phyloP scores from a whole-genome alignment of 1,140 invertebrate genomes.

The Ganaspis sp. region DNA sequence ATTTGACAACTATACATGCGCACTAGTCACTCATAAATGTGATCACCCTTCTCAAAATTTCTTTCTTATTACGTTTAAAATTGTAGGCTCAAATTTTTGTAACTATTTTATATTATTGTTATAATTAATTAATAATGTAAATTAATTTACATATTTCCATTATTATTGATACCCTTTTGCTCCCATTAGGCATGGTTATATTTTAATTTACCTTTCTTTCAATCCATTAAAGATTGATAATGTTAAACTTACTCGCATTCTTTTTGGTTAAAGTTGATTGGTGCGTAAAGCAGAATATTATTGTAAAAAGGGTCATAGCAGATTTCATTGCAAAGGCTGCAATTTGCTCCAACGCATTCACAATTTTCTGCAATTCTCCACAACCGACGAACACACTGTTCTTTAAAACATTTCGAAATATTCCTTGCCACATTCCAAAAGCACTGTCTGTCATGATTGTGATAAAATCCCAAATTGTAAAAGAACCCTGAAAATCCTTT shows the following conservation, averaged over 20 bases:
- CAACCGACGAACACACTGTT: neutral
- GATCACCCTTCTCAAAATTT: no score
- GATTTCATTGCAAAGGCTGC: neutral
- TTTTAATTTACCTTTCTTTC: no score
- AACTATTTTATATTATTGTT: no score
- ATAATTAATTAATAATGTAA: no score
- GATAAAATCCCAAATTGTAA: neutral
- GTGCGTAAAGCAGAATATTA: constrained; percentile 4
- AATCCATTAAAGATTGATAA: no score
- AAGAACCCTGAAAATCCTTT: neutral
- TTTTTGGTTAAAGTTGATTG: constrained; percentile 12
- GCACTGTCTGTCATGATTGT: neutral
- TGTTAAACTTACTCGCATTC: constrained; percentile 14
- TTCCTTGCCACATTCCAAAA: neutral
- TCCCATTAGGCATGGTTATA: no score
- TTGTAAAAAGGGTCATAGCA: constrained; percentile 21
- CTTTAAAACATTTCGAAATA: constrained; percentile 6
- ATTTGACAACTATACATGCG: no score
- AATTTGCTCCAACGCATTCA: constrained; percentile 5
- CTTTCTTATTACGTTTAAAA: no score
- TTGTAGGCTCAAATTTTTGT: neutral
- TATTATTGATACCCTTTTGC: no score
- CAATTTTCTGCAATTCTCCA: constrained; percentile 20
- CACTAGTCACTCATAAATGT: no score
- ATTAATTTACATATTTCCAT: no score